phyloP scores from a whole-genome alignment of 2,113 vertebrate species.

The Embiotoca jacksoni region DNA sequence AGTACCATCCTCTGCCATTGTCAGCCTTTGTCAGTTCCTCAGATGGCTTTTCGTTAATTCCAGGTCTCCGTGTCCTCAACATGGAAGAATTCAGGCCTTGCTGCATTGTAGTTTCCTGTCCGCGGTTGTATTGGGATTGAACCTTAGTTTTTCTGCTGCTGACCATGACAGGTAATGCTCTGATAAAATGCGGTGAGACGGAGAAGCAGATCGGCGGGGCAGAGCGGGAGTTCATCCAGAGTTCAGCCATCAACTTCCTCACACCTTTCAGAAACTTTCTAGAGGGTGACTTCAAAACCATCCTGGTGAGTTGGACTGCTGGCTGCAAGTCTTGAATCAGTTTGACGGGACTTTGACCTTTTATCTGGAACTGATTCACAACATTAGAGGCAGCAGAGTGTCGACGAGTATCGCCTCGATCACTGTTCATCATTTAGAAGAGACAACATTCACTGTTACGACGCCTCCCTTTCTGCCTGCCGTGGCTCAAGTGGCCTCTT shows the following conservation, averaged over 20 bases:
- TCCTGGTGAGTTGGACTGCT: slow-evolving; percentile 89
- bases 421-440: neutral
- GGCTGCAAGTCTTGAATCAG: neutral
- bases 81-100: neutral
- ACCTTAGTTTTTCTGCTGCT: slow-evolving; percentile 30
- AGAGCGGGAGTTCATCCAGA: slow-evolving; percentile 95
- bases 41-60: neutral
- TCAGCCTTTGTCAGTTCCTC: no score
- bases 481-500: no score
- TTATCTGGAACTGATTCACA: neutral
- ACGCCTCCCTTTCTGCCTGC: no score
- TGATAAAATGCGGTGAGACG: slow-evolving; percentile 97
- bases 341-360: neutral
- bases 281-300: slow-evolving; percentile 99
- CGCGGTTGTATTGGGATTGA: slow-evolving; percentile 1
- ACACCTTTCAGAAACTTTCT: slow-evolving; percentile 97
- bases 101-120: neutral
- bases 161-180: slow-evolving; percentile 90
- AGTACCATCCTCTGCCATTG: no score
- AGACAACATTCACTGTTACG: no score
- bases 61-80: neutral
- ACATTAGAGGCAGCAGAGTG: neutral
- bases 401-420: neutral
- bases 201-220: slow-evolving; percentile 96
- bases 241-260: slow-evolving; percentile 96